phyloP scores from a whole-genome alignment of 2,797 vertebrate genomes.

The Etheostoma nigrum region DNA sequence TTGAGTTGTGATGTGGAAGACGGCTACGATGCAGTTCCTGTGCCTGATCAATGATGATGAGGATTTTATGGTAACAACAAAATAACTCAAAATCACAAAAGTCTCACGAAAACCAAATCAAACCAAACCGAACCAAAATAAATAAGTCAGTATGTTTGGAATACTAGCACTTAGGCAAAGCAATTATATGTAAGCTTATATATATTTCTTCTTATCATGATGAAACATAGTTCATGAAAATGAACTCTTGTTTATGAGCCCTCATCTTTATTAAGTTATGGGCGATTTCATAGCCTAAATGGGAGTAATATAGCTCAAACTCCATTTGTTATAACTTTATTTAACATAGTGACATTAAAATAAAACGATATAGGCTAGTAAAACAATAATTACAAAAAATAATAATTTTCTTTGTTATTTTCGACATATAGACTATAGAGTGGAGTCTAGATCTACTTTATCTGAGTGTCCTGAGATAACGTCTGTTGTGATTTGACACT shows the following conservation, averaged over 20 bases:
- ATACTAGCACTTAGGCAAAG: too few species aligned
- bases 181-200: background rate
- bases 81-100: background rate
- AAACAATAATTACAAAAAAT: background rate
- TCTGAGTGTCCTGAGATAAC: too few species aligned
- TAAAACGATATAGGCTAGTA: background rate
- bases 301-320: background rate
- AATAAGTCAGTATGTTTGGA: background rate
- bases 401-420: background rate
- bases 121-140: background rate
- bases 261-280: too few species aligned
- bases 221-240: background rate
- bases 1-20: background rate
- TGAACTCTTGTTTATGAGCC: background rate
- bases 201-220: background rate
- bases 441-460: too few species aligned
- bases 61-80: background rate
- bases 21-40: rapidly evolving
- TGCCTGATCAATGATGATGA: background rate
- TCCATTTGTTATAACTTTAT: background rate
- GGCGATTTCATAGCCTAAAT: background rate
- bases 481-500: too few species aligned
- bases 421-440: too few species aligned
- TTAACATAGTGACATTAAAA: background rate
- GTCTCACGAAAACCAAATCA: background rate